A percentile compares a stretch with the other conserved stretches of the same genome.
Conservation (phyloP, 1,140 invertebrate genomes). For the Drosophila chauvacae region DNA sequence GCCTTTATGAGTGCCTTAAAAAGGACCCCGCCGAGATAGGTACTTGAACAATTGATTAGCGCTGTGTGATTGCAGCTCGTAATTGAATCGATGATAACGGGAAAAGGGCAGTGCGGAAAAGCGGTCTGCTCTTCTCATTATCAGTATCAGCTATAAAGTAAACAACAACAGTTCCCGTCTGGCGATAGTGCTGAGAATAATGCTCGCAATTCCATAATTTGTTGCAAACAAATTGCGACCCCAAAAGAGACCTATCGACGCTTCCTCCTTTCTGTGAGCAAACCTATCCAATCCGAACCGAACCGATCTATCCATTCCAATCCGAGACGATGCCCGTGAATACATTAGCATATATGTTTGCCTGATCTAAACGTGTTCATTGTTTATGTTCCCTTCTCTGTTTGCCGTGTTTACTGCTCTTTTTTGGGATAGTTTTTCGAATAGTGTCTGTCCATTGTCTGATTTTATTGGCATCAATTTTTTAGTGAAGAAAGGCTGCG, state of each 20-base stretch:
- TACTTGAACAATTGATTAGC: constrained; percentile 11
- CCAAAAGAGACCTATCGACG: neutral
- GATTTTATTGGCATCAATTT: constrained; percentile 72
- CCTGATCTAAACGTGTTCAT: constrained; percentile 44
- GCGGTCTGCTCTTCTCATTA: constrained; percentile 38
- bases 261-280: constrained; percentile 28
- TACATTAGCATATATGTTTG: constrained; percentile 60
- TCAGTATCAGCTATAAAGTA: constrained; percentile 38
- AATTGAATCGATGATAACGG: constrained; percentile 34
- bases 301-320: neutral
- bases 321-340: constrained; percentile 10
- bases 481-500: constrained; percentile 63
- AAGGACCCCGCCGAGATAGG: constrained; percentile 1
- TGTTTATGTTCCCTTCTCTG: constrained; percentile 32
- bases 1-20: neutral
- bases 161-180: constrained; percentile 21
- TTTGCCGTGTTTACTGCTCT: constrained; percentile 20
- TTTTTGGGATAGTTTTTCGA: constrained; percentile 39
- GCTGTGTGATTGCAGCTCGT: constrained; percentile 2
- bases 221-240: constrained; percentile 44
- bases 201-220: constrained; percentile 56
- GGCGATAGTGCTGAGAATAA: constrained; percentile 12
- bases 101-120: constrained; percentile 53
- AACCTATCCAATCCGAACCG: neutral
- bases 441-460: constrained; percentile 20